Conservation (phyloP, 2,113 vertebrate genomes). For the Pristiophorus japonicus region DNA sequence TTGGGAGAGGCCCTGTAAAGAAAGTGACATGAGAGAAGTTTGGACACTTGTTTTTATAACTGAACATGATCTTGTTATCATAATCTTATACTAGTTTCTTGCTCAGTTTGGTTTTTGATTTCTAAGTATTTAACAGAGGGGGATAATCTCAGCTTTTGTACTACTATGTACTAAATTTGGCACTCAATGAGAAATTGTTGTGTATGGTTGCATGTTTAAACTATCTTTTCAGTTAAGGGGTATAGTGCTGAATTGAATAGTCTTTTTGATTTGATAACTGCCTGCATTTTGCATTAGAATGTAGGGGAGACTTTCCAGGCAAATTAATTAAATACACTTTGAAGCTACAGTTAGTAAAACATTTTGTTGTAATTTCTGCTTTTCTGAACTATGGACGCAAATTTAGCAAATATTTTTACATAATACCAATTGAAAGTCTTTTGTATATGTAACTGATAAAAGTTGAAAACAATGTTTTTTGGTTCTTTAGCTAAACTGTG, state of each 20-base stretch:
- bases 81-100: constrained; percentile 85
- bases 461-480: background rate
- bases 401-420: constrained; percentile 6
- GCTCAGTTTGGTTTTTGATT: constrained; percentile 78
- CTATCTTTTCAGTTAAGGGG: constrained; percentile 29
- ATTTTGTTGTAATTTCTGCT: background rate
- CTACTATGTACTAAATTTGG: constrained; percentile 82
- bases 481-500: too few species aligned
- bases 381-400: background rate
- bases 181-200: constrained; percentile 64
- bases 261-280: constrained; percentile 29
- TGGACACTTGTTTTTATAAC: constrained; percentile 93
- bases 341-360: constrained; percentile 8
- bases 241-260: constrained; percentile 29
- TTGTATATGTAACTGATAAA: background rate
- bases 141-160: constrained; percentile 92
- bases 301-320: background rate
- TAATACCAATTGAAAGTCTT: constrained; percentile 9
- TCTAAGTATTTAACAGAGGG: constrained; percentile 75
- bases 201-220: constrained; percentile 37
- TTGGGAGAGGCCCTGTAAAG: constrained; percentile 66
- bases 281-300: constrained; percentile 35
- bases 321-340: constrained; percentile 31
- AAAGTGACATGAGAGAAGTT: constrained; percentile 99
- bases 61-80: constrained; percentile 97